Percentiles rank a stretch among this genome's conserved stretches.
Evolutionary conservation across 2,888 invertebrate genomes (phyloP).

Genomic region (Mesorhabditis sp.): DNA sequence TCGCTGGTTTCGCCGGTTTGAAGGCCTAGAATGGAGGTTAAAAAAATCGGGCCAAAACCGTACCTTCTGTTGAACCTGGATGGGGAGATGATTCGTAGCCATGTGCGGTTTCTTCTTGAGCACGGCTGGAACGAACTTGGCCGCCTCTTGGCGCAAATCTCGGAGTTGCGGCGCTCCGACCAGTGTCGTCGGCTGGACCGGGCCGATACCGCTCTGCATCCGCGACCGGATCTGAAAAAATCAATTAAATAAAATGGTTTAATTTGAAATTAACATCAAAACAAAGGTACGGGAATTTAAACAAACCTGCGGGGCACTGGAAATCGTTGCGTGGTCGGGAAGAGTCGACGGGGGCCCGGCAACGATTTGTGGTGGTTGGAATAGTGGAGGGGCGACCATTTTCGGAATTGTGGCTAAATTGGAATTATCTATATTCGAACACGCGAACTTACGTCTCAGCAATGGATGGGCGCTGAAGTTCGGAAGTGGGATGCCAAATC

Average conservation of each 20-base stretch:
- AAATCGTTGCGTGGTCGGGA: background rate
- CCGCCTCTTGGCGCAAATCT: constrained; percentile 72
- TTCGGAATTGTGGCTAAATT: background rate
- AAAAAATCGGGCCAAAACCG: background rate
- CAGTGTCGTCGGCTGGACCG: constrained; percentile 58
- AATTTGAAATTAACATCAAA: constrained; percentile 17
- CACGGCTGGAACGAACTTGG: constrained; percentile 58
- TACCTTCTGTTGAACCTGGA: background rate
- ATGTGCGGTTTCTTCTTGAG: background rate
- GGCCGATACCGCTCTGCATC: constrained; percentile 9
- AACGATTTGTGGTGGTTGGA: constrained; percentile 1
- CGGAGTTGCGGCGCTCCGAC: constrained; percentile 87
- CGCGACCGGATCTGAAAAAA: constrained; percentile 21
- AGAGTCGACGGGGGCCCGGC: background rate
- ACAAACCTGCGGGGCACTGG: background rate
- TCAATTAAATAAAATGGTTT: constrained; percentile 13
- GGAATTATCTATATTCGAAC: background rate
- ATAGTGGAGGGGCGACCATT: background rate
- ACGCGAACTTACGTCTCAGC: constrained; percentile 5
- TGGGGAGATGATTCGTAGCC: background rate
- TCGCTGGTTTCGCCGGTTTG: constrained; percentile 8
- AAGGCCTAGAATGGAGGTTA: background rate
- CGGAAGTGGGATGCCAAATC: constrained; percentile 22
- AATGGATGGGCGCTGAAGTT: constrained; percentile 22
- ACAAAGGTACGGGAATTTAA: constrained; percentile 8